A percentile compares a stretch with the other conserved stretches of the same genome.
Evolutionary conservation across 2,888 invertebrate genomes (phyloP).

Genomic region (Hypsopygia costalis): DNA sequence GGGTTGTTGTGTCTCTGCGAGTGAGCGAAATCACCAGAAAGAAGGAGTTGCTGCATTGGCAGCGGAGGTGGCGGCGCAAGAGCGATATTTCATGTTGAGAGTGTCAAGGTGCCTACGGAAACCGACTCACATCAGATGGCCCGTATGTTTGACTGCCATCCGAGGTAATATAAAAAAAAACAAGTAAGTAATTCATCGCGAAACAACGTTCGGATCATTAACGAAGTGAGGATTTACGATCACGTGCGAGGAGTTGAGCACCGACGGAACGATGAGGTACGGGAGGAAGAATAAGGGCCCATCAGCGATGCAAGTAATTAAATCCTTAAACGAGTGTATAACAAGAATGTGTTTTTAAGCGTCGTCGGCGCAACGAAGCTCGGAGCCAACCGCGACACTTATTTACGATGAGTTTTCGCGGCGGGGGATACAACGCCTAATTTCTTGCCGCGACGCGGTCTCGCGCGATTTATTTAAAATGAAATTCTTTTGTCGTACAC

Average conservation of each 20-base stretch:
- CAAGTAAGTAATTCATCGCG: constrained; percentile 69
- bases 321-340: constrained; percentile 76
- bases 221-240: constrained; percentile 73
- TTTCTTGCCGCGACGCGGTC: constrained; percentile 74
- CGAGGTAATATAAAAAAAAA: too few species aligned
- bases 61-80: too few species aligned
- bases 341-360: constrained; percentile 69
- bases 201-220: constrained; percentile 66
- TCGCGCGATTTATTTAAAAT: constrained; percentile 75
- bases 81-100: too few species aligned
- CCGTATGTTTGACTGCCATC: too few species aligned
- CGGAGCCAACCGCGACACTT: constrained; percentile 59
- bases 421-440: constrained; percentile 74
- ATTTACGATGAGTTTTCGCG: constrained; percentile 77
- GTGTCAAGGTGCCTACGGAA: too few species aligned
- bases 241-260: constrained; percentile 42
- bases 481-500: constrained; percentile 67
- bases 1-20: too few species aligned
- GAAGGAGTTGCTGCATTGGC: too few species aligned
- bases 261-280: constrained; percentile 29
- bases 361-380: constrained; percentile 45
- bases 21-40: too few species aligned
- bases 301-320: constrained; percentile 73
- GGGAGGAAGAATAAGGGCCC: constrained; percentile 35
- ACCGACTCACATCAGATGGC: too few species aligned